Evolutionary conservation across 1,140 invertebrate species (phyloP), one percentile per base, ranked within the genome.

Genomic region (Tachypleus tridentatus): DNA sequence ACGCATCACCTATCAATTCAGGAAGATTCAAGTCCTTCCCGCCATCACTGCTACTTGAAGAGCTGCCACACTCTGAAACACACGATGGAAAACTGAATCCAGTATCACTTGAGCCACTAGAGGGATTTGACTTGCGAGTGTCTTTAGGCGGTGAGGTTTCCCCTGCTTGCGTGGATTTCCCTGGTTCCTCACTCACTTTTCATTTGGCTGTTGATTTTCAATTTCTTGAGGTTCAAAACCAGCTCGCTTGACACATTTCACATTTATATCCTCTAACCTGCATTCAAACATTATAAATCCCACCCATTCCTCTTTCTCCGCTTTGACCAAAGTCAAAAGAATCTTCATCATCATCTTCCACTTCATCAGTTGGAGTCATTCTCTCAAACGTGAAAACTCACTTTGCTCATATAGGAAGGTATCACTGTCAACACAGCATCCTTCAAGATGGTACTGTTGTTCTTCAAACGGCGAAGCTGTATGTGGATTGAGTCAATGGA

Each of bases 261-360:
- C 77, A 52, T 85, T 85, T 8, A 95, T 85, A 11, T 91, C 90
- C 80, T 98, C 93, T 3, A 97, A 77, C 1, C 94, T 94, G 77
- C 89, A 92, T 77, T 97, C 94, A 75, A 95, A 96, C 93, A 97
- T 97, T 60, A 97, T 96, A 73, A 93, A 96, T 48, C 93, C 93
- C 58, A 93, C 81, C 70, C 86, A 85, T 67, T 87, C 87, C 67
- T 87, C 83, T 6, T n/a, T 72, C 70, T 58, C 29, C 29, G n/a
- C n/a, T n/a, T 54, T 7, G 53, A 54, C 53, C 53, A 54, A 54
- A 54, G n/a, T 54, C 7, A 54, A 54, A 54, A 7, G n/a, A 54
- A 54, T 8, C n/a, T 54, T 54, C 7, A 54, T 8, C 53, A 54
- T n/a, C 7, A 54, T 8, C 7, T 8, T n/a, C 53, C 53, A 54